phyloP scores from a whole-genome alignment of 2,113 vertebrate genomes.

The Odontesthes bonariensis region DNA sequence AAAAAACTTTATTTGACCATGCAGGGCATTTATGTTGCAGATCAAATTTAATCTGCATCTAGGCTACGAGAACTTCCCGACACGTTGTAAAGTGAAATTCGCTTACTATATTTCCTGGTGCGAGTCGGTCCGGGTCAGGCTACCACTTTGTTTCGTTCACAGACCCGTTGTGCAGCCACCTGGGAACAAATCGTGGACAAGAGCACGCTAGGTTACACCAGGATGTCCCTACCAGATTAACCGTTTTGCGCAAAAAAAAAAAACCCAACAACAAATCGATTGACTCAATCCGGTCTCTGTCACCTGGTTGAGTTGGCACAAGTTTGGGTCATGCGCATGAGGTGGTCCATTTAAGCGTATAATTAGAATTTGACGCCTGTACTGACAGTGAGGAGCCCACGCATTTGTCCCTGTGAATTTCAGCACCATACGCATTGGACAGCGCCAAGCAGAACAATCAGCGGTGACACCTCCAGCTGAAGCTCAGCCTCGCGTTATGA shows the following conservation, averaged over 20 bases:
- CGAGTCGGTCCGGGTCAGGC: no score
- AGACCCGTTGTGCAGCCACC: slow-evolving; percentile 6
- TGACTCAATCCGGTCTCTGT: slow-evolving; percentile 17
- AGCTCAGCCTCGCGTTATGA: not conserved
- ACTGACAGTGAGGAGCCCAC: not conserved
- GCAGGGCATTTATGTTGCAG: not conserved
- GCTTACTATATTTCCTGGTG: no score
- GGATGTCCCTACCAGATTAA: slow-evolving; percentile 23
- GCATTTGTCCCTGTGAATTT: slow-evolving; percentile 21
- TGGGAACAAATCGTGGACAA: not conserved
- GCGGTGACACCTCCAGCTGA: slow-evolving; percentile 26
- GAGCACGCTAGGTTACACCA: not conserved
- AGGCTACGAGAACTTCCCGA: no score
- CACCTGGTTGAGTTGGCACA: slow-evolving; percentile 50
- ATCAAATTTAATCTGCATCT: no score
- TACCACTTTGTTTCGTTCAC: not conserved
- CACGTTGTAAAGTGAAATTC: no score
- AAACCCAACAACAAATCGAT: slow-evolving; percentile 18
- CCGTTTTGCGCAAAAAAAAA: not conserved
- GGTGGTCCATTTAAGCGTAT: slow-evolving; percentile 36
- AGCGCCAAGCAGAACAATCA: slow-evolving; percentile 44
- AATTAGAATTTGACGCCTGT: slow-evolving; percentile 46
- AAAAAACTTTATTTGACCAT: not conserved
- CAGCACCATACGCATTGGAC: slow-evolving; percentile 72
- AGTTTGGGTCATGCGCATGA: slow-evolving; percentile 29